Evolutionary conservation across 2,888 invertebrate species (phyloP).

Genomic region (Campoplex capitator): DNA sequence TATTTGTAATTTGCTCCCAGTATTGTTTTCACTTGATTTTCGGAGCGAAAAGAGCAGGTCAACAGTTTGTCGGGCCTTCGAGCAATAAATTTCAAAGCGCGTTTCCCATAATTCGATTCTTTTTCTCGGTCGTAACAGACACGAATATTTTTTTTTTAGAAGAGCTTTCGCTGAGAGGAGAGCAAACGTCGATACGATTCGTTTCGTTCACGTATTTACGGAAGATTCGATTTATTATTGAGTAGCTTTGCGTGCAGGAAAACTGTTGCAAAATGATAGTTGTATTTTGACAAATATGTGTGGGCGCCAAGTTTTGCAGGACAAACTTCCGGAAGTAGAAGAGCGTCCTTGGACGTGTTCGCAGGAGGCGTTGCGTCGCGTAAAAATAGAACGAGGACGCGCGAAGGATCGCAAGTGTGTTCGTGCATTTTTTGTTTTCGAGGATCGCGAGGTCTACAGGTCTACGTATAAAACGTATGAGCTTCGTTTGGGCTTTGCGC

Average conservation of each 20-base stretch:
- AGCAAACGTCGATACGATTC: background rate
- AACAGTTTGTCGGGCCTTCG: background rate
- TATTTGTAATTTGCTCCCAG: background rate
- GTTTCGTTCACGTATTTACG: background rate
- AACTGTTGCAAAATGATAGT: slow-evolving; percentile 51
- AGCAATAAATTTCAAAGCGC: background rate
- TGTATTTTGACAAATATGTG: slow-evolving; percentile 18
- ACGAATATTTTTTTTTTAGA: background rate
- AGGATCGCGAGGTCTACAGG: slow-evolving; percentile 31
- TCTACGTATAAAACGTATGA: slow-evolving; percentile 42
- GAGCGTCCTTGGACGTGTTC: slow-evolving; percentile 1
- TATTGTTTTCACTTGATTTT: background rate
- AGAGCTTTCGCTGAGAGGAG: background rate
- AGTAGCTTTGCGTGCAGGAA: background rate
- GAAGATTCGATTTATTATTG: slow-evolving; percentile 20
- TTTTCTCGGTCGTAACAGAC: background rate
- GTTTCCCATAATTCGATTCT: no score
- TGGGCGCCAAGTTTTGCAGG: background rate
- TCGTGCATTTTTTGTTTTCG: slow-evolving; percentile 65
- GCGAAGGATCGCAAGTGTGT: slow-evolving; percentile 56
- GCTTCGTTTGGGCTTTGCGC: slow-evolving; percentile 54
- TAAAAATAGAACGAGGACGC: slow-evolving; percentile 46
- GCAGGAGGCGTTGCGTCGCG: slow-evolving; percentile 47
- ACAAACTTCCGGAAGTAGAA: slow-evolving; percentile 37
- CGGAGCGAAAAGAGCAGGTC: background rate